phyloP scores from a whole-genome alignment of 1,140 invertebrate species.

The Calephelis nemesis region DNA sequence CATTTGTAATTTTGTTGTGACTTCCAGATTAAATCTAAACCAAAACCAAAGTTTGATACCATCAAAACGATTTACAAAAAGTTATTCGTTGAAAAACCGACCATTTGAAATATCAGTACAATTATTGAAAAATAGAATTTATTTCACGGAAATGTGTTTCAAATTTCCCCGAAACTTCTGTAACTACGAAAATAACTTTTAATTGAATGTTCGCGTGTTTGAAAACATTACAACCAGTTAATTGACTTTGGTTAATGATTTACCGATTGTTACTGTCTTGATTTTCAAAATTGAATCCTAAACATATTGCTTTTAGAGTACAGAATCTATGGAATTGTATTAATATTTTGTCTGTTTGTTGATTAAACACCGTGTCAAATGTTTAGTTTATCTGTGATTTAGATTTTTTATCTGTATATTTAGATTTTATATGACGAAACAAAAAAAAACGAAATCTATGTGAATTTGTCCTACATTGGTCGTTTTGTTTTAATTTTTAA shows the following conservation, averaged over 20 bases:
- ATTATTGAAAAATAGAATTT: slow-evolving; percentile 6
- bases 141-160: slow-evolving; percentile 10
- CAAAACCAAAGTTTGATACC: not conserved
- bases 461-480: too few species aligned
- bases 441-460: too few species aligned
- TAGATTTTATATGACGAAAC: too few species aligned
- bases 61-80: not conserved
- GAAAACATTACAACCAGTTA: slow-evolving; percentile 37
- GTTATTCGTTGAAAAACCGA: not conserved
- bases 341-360: too few species aligned
- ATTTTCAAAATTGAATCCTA: slow-evolving; percentile 21
- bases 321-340: not conserved
- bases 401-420: too few species aligned
- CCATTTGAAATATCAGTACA: not conserved
- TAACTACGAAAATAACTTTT: slow-evolving; percentile 25
- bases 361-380: too few species aligned
- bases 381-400: too few species aligned
- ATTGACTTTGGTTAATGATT: slow-evolving; percentile 36
- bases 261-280: slow-evolving; percentile 30
- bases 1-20: too few species aligned
- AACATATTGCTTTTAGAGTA: not conserved
- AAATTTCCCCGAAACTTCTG: slow-evolving; percentile 20
- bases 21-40: too few species aligned
- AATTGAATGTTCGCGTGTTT: slow-evolving; percentile 42
- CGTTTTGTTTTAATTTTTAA: too few species aligned